Conservation (phyloP, 2,888 invertebrate genomes). For the Endomychus coccineus region DNA sequence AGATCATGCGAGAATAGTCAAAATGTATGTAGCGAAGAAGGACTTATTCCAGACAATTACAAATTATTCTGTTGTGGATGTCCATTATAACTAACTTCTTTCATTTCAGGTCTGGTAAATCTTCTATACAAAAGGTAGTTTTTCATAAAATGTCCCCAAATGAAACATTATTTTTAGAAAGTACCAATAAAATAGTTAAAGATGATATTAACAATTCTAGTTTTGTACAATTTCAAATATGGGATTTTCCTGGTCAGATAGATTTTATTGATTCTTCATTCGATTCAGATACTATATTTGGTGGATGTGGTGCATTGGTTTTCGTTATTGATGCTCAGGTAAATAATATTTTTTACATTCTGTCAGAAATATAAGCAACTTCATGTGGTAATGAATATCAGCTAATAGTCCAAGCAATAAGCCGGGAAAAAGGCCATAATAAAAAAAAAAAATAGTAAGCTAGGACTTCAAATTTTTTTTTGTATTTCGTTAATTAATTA, state of each 20-base stretch:
- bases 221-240: constrained; percentile 99
- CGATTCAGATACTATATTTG: constrained; percentile 94
- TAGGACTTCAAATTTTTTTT: too few relatives aligned
- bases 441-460: too few relatives aligned
- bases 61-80: too few relatives aligned
- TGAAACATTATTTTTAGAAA: constrained; percentile 96
- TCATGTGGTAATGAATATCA: too few relatives aligned
- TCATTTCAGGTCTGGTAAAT: constrained; percentile 86
- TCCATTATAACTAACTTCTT: too few relatives aligned
- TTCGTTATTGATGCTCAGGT: constrained; percentile 98
- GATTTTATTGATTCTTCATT: constrained; percentile 95
- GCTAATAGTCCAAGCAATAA: too few relatives aligned
- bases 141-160: constrained; percentile 99
- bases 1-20: too few relatives aligned
- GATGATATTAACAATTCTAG: constrained; percentile 96
- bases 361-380: too few relatives aligned
- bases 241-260: constrained; percentile 99
- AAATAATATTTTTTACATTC: constrained; percentile 23
- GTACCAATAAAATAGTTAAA: constrained; percentile 96
- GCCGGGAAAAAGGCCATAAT: too few relatives aligned
- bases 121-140: constrained; percentile 99
- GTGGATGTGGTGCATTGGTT: constrained; percentile 93
- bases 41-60: too few relatives aligned
- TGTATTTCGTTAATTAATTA: too few relatives aligned
- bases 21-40: too few relatives aligned